Evolutionary conservation across 2,113 vertebrate genomes (phyloP).

Genomic region (Callaeas wilsoni): DNA sequence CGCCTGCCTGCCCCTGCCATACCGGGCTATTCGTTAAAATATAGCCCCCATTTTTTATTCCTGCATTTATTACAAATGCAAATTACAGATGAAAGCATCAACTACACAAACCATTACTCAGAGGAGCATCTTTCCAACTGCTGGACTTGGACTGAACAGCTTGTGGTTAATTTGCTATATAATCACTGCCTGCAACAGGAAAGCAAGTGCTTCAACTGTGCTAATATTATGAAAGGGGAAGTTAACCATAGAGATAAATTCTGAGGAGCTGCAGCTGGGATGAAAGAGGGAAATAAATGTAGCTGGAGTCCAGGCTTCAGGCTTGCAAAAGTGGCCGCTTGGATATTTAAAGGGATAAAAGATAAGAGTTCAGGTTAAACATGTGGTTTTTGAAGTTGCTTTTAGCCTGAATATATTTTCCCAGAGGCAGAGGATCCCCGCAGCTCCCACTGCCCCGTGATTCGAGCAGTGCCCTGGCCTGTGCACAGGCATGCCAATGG

Average conservation of each 20-base stretch:
- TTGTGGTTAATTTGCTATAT: slow-evolving; percentile 85
- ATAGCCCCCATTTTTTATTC: slow-evolving; percentile 68
- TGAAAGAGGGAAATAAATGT: slow-evolving; percentile 67
- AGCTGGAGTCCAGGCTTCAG: slow-evolving; percentile 55
- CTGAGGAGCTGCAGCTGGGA: slow-evolving; percentile 63
- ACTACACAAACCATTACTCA: slow-evolving; percentile 82
- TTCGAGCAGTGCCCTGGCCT: background rate
- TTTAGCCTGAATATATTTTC: background rate
- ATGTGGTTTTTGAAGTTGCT: slow-evolving; percentile 51
- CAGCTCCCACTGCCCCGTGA: background rate
- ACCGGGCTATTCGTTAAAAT: slow-evolving; percentile 50
- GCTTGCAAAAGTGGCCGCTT: slow-evolving; percentile 54
- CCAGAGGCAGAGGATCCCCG: slow-evolving; percentile 37
- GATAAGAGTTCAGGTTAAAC: slow-evolving; percentile 51
- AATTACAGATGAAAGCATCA: slow-evolving; percentile 79
- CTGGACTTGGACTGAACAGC: slow-evolving; percentile 77
- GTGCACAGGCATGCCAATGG: background rate
- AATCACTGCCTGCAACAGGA: slow-evolving; percentile 79
- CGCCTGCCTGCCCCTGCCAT: background rate
- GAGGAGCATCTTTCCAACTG: slow-evolving; percentile 76
- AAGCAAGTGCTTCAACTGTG: slow-evolving; percentile 73
- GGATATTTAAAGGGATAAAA: slow-evolving; percentile 65
- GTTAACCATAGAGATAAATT: slow-evolving; percentile 76
- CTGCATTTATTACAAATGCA: slow-evolving; percentile 76
- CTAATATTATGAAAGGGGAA: slow-evolving; percentile 82